These are phyloP conservation scores for Melanerpes formicivorus DNA, from an alignment of 2,113 vertebrate species.

Conservation along the genomic window DNA sequence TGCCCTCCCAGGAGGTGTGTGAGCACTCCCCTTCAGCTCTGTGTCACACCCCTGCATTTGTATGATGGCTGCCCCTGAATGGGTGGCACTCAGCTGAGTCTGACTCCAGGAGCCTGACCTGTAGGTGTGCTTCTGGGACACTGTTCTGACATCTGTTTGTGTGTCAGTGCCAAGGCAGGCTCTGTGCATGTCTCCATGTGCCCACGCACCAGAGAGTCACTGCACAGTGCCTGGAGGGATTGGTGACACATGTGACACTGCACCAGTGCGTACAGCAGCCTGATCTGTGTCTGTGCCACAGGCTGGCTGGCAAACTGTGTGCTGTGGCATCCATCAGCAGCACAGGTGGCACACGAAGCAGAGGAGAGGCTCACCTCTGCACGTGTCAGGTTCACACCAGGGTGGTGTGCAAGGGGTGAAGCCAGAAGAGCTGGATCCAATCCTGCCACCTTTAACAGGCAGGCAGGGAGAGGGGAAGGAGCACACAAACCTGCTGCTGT, in stretches of 20 bases:
- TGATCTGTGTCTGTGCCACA: neutral
- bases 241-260: neutral
- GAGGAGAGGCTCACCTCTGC: neutral
- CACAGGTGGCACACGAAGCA: neutral
- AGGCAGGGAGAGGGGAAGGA: neutral
- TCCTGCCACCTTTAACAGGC: neutral
- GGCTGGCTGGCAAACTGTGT: neutral
- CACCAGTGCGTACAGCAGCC: fast-evolving
- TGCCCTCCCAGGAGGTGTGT: fast-evolving
- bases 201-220: neutral
- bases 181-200: neutral
- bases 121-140: neutral
- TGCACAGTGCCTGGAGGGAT: neutral
- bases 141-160: neutral
- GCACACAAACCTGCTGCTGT: neutral
- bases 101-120: neutral
- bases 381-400: neutral
- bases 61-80: neutral
- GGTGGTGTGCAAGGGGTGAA: neutral
- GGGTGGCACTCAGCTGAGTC: neutral
- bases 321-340: neutral
- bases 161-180: neutral
- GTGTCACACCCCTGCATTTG: neutral
- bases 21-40: neutral
- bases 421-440: neutral